Conservation (phyloP, 1,140 invertebrate genomes). For the Saxidomus purpurata region DNA sequence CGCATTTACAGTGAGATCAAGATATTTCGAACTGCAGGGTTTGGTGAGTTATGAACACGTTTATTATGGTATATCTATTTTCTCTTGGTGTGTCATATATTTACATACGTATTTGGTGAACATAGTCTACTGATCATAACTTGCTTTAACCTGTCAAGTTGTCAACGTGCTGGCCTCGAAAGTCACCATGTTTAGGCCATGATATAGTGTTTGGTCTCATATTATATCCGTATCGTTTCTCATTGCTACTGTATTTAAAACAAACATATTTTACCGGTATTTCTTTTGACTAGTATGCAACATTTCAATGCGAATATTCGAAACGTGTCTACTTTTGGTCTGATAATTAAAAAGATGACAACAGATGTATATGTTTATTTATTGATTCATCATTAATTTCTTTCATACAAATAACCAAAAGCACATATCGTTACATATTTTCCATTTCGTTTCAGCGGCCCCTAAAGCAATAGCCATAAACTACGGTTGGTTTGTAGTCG, state of each 20-base stretch:
- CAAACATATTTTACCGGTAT: too few species aligned
- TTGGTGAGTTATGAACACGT: conserved; percentile 68
- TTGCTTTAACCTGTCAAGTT: not conserved
- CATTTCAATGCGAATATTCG: too few species aligned
- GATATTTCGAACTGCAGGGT: conserved; percentile 73
- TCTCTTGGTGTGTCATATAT: not conserved
- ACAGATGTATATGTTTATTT: too few species aligned
- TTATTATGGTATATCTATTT: not conserved
- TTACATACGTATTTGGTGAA: too few species aligned
- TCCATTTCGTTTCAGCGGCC: conserved; percentile 69
- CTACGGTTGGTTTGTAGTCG: conserved; percentile 98
- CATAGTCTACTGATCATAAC: not conserved
- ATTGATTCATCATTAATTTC: too few species aligned
- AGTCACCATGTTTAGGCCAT: too few species aligned
- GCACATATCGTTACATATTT: not conserved
- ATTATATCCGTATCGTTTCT: too few species aligned
- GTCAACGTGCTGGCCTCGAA: not conserved
- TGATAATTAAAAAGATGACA: too few species aligned
- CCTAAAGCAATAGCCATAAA: conserved; percentile 90
- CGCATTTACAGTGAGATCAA: conserved; percentile 72
- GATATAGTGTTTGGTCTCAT: too few species aligned
- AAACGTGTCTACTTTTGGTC: not conserved
- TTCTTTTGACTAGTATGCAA: too few species aligned
- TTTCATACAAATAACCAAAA: too few species aligned
- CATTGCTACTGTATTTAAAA: too few species aligned